Evolutionary conservation across 2,797 vertebrate genomes (phyloP).

Genomic region (Sebastes minor): DNA sequence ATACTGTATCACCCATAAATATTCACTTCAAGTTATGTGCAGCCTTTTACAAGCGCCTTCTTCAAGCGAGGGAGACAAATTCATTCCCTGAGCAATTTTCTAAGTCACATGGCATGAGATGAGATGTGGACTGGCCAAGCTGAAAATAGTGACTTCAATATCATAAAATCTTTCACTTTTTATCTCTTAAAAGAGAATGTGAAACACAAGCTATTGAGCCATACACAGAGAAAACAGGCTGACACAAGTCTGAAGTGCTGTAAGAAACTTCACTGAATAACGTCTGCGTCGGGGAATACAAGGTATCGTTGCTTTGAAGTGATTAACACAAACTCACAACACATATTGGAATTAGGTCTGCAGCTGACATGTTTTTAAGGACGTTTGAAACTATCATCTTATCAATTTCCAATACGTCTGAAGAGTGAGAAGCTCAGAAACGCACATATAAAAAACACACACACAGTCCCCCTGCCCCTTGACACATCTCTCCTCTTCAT

Average conservation of each 20-base stretch:
- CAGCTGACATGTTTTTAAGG: conserved; percentile 20
- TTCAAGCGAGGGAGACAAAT: conserved; percentile 16
- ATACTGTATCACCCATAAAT: conserved; percentile 61
- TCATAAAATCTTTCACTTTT: conserved; percentile 5
- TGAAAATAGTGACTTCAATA: conserved; percentile 25
- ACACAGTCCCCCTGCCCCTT: conserved; percentile 26
- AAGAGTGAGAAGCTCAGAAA: conserved; percentile 19
- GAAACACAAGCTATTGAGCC: conserved; percentile 29
- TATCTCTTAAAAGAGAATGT: conserved; percentile 41
- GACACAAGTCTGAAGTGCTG: conserved; percentile 11
- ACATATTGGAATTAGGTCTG: conserved; percentile 11
- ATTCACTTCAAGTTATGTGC: conserved; percentile 58
- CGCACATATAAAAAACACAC: not conserved
- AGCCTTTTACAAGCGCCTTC: conserved; percentile 15
- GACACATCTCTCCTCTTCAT: conserved; percentile 65
- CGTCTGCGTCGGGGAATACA: conserved; percentile 3
- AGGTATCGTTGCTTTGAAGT: conserved; percentile 19
- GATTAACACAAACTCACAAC: conserved; percentile 18
- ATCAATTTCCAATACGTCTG: conserved; percentile 37
- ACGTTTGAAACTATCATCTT: conserved; percentile 34
- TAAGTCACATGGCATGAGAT: conserved; percentile 36
- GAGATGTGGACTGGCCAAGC: conserved; percentile 26
- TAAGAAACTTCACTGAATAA: conserved; percentile 20
- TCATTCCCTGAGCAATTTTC: conserved; percentile 22
- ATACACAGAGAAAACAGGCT: conserved; percentile 1